Evolutionary conservation across 2,113 vertebrate genomes (phyloP).

Genomic region (Ameiurus melas): DNA sequence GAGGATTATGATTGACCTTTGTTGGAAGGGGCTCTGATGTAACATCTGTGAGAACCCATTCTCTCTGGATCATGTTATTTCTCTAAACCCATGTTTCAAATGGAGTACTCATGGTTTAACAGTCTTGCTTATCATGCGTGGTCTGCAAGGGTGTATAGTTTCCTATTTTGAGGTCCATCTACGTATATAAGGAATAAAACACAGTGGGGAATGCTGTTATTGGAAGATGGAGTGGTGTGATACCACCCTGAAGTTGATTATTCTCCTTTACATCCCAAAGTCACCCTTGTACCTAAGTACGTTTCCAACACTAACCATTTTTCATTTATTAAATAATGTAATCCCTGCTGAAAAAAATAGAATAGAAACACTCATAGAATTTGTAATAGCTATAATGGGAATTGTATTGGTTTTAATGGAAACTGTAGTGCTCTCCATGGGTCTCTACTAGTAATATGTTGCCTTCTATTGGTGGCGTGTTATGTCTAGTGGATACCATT

Average conservation of each 20-base stretch:
- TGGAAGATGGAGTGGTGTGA: neutral
- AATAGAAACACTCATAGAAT: too few species aligned
- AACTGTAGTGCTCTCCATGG: too few species aligned
- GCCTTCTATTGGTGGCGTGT: too few species aligned
- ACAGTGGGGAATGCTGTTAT: neutral
- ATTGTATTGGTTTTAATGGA: too few species aligned
- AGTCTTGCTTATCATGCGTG: neutral
- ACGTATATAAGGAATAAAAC: neutral
- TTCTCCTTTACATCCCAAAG: neutral
- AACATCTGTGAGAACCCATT: constrained; percentile 36
- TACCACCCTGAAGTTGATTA: neutral
- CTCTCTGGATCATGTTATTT: constrained; percentile 12
- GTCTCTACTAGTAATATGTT: too few species aligned
- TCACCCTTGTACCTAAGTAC: neutral
- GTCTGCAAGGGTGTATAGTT: neutral
- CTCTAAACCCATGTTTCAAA: neutral
- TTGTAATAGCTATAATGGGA: too few species aligned
- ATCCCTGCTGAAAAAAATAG: too few species aligned
- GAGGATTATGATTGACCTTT: constrained; percentile 35
- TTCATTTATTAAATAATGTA: too few species aligned
- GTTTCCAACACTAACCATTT: neutral
- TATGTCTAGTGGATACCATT: too few species aligned
- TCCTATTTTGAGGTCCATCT: neutral
- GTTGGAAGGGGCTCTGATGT: constrained; percentile 33
- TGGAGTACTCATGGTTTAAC: neutral